Evolutionary conservation across 2,888 invertebrate species (phyloP), one percentile per base, ranked within the genome.

Genomic region (Himalopsyche kuldschensis): DNA sequence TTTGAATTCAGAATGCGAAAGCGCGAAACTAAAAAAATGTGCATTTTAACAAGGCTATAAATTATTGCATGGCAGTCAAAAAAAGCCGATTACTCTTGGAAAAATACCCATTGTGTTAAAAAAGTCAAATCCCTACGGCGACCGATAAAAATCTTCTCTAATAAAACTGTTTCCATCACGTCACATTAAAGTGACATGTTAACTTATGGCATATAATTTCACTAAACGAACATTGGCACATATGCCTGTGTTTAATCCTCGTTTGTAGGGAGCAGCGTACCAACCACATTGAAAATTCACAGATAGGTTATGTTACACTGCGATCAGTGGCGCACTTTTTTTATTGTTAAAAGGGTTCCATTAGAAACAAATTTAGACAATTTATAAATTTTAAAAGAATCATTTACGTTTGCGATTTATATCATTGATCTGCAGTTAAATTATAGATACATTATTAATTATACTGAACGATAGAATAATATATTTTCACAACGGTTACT

Each of bases 231-330:
- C 82, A 82, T 63, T 75, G 80, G 80, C 79, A 82, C 63, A 83
- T 76, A 83, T 83, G 76, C 24, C 47, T 76, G 55, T 55, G 55
- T 20, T 55, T 55, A 55, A 55, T 55, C 20, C 55, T 55, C 55
- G 10, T 55, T 55, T 55, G 20, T 20, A 55, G 77, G 55, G 75
- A 32, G 30, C 46, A 20, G 24, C 6, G 75, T 81, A 84, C 84
- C 84, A 82, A 84, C 84, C 84, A 79, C 84, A 84, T 82, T 79
- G 81, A 81, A 81, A 35, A 63, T 79, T 79, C 79, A 79, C 5
- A 46, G 76, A 79, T 55, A 41, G 41, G 55, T 55, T 55, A 20
- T 41, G 55, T 55, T 20, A 55, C 55, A 20, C n/a, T 6, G 20
- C 24, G 8, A 55, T 10, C 55, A 55, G 20, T 24, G 55, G 20